Base-by-base conservation (phyloP, 1,140 invertebrate species). In the Drosophila navojoa region DNA sequence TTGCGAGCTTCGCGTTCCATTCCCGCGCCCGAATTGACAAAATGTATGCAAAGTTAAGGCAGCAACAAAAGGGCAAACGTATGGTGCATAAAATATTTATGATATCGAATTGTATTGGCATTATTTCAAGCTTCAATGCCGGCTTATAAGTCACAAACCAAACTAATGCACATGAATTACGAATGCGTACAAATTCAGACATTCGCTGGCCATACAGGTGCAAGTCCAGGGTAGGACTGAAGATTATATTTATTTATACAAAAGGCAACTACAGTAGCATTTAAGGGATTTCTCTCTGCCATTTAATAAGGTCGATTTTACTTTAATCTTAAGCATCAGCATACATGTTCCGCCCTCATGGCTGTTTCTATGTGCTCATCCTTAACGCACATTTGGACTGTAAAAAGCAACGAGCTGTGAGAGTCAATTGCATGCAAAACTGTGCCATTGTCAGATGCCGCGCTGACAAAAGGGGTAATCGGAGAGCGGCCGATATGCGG, bases 361-460 rank as follows among this genome's bases (percentile, higher is more conserved):
- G 35, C 35, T 38, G 35, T 10, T 13, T 3, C 35, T 38, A 10
- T 38, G 3, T 38, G 35, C 35, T 11, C 35, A 38, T 38, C 35
- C 35, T 38, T 38, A 38, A 38, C 35, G 35, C 81, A 81, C 81
- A 85, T 77, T 81, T 54, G 67, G 79, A 74, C 84, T 80, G 79
- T 87, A 77, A 87, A 89, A 84, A 78, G 79, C 84, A 89, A 89
- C 84, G 84, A 89, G 84, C 84, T 89, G 84, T 89, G 79, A 80
- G 87, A 89, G 85, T 89, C 84, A 89, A 89, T 89, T 89, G 84
- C 84, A 89, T 89, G 84, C 84, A 87, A 87, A 87, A 84, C 79
- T 89, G 84, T 87, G 79, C 84, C 84, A 89, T 87, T 87, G 84
- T 87, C 79, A 75, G 79, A 75, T n/a, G 67, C 57, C 53, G 38